phyloP scores from a whole-genome alignment of 1,140 invertebrate genomes.

The Propsilocerus akamusi region DNA sequence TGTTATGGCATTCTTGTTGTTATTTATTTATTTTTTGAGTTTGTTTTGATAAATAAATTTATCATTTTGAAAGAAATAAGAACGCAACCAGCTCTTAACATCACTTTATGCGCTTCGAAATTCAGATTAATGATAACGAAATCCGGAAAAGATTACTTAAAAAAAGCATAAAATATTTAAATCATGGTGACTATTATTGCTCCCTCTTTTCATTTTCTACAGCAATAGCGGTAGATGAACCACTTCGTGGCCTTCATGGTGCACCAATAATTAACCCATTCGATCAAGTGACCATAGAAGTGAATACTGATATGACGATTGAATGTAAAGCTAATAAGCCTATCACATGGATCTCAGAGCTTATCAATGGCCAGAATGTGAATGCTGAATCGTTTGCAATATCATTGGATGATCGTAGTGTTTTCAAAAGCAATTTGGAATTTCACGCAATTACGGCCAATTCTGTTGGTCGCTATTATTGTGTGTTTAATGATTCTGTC shows the following conservation, averaged over 20 bases:
- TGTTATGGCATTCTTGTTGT: too few species aligned
- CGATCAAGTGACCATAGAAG: slow-evolving; percentile 24
- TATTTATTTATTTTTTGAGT: too few species aligned
- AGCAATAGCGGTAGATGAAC: too few species aligned
- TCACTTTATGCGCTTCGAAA: too few species aligned
- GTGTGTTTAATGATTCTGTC: slow-evolving; percentile 23
- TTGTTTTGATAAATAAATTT: too few species aligned
- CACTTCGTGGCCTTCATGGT: slow-evolving; percentile 5
- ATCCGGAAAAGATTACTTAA: too few species aligned
- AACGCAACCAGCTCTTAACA: too few species aligned
- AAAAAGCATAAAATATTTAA: too few species aligned
- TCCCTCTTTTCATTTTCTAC: too few species aligned
- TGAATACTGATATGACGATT: slow-evolving; percentile 27
- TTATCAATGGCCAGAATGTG: not conserved
- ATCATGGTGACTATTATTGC: too few species aligned
- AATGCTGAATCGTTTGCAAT: slow-evolving; percentile 10
- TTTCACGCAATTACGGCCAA: slow-evolving; percentile 24
- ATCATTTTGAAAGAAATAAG: too few species aligned
- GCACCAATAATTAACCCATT: slow-evolving; percentile 26
- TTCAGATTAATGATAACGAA: too few species aligned
- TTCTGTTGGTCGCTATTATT: slow-evolving; percentile 41
- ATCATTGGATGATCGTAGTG: slow-evolving; percentile 20
- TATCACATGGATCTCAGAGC: slow-evolving; percentile 26
- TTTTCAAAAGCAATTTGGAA: slow-evolving; percentile 22
- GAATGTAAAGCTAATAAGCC: slow-evolving; percentile 26